Conservation (phyloP, 2,888 invertebrate species). For the Trileptium ribeirensis region DNA sequence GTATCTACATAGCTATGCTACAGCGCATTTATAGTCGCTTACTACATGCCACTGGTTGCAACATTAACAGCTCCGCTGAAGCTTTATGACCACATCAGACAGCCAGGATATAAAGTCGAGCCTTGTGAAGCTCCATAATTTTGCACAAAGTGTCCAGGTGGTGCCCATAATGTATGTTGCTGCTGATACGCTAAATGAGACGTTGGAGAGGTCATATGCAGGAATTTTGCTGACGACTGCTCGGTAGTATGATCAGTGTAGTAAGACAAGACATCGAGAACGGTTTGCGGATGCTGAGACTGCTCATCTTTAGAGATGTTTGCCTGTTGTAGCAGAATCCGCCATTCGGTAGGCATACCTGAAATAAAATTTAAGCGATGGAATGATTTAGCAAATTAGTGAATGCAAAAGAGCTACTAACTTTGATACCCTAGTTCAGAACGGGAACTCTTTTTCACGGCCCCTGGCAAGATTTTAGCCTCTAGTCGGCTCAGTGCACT, state of each 20-base stretch:
- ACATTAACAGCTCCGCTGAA: neutral
- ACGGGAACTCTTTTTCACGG: too few relatives aligned
- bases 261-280: constrained; percentile 94
- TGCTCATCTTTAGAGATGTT: constrained; percentile 99
- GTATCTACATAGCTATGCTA: too few relatives aligned
- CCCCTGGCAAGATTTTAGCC: too few relatives aligned
- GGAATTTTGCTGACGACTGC: constrained; percentile 25
- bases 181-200: neutral
- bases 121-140: neutral
- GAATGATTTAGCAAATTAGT: too few relatives aligned
- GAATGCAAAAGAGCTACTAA: too few relatives aligned
- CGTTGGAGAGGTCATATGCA: constrained; percentile 27
- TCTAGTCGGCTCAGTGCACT: too few relatives aligned
- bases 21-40: too few relatives aligned
- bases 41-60: too few relatives aligned
- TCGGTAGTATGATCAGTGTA: constrained; percentile 62
- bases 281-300: constrained; percentile 98
- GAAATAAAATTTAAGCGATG: too few relatives aligned
- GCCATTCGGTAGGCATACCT: constrained; percentile 99
- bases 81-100: neutral
- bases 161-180: neutral
- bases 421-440: too few relatives aligned
- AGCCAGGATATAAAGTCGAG: neutral
- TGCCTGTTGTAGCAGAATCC: constrained; percentile 85
- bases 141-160: too few relatives aligned